Conservation (phyloP, 2,797 vertebrate genomes). For the Syngnathus rostellatus region DNA sequence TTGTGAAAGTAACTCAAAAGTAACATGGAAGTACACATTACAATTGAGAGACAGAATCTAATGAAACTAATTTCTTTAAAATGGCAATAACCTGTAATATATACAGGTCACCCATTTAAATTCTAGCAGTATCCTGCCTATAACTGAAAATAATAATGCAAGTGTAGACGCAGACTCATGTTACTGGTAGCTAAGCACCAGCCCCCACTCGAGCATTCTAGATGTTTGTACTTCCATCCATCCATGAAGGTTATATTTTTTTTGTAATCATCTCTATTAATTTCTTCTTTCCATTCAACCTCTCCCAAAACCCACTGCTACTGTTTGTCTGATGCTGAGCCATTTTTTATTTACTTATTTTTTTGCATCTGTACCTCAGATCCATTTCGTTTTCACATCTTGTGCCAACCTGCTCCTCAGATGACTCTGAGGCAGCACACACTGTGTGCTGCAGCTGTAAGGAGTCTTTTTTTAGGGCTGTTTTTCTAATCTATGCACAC, state of each 20-base stretch:
- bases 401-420: slow-evolving; percentile 46
- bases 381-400: slow-evolving; percentile 47
- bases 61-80: neutral
- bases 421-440: slow-evolving; percentile 39
- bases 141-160: too few relatives aligned
- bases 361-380: slow-evolving; percentile 4
- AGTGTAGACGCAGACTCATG: too few relatives aligned
- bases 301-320: slow-evolving; percentile 28
- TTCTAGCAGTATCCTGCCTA: too few relatives aligned
- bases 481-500: slow-evolving; percentile 48
- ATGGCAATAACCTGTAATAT: neutral
- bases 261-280: slow-evolving; percentile 28
- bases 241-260: neutral
- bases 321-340: slow-evolving; percentile 44
- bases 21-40: neutral
- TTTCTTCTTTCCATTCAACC: slow-evolving; percentile 20
- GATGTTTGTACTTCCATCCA: neutral
- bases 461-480: slow-evolving; percentile 33
- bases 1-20: neutral
- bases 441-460: slow-evolving; percentile 18
- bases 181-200: neutral
- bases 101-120: neutral
- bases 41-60: neutral
- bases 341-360: slow-evolving; percentile 17
- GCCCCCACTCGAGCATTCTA: neutral